phyloP scores from a whole-genome alignment of 2,797 vertebrate genomes.

The Siniperca undulata region DNA sequence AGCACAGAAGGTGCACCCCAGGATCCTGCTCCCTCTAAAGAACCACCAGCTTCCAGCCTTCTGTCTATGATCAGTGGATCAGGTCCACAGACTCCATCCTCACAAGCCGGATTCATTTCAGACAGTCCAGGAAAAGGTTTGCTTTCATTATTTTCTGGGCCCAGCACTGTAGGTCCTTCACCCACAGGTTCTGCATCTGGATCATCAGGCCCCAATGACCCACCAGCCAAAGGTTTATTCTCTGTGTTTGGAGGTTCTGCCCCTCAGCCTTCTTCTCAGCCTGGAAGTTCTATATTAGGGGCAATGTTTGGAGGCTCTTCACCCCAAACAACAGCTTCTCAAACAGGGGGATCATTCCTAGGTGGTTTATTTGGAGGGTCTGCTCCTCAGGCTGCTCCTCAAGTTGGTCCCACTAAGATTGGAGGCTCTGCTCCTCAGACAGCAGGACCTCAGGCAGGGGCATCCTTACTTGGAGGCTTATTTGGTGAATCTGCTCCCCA shows the following conservation, averaged over 20 bases:
- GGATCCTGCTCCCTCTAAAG: slow-evolving; percentile 48
- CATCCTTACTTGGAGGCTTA: slow-evolving; percentile 86
- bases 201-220: slow-evolving; percentile 72
- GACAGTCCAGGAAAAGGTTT: slow-evolving; percentile 75
- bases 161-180: slow-evolving; percentile 44
- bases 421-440: slow-evolving; percentile 69
- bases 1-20: slow-evolving; percentile 33
- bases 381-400: slow-evolving; percentile 59
- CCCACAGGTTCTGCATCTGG: slow-evolving; percentile 39
- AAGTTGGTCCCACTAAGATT: slow-evolving; percentile 53
- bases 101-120: slow-evolving; percentile 54
- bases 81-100: slow-evolving; percentile 36
- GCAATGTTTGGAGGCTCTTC: slow-evolving; percentile 80
- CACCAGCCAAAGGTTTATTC: slow-evolving; percentile 70
- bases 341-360: slow-evolving; percentile 84
- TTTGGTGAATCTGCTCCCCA: slow-evolving; percentile 73
- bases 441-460: slow-evolving; percentile 73
- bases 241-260: slow-evolving; percentile 74
- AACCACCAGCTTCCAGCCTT: slow-evolving; percentile 45
- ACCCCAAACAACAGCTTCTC: slow-evolving; percentile 71
- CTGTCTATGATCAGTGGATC: slow-evolving; percentile 60
- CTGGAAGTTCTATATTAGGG: slow-evolving; percentile 79
- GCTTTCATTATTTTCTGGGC: slow-evolving; percentile 79
- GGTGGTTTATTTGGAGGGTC: slow-evolving; percentile 83
- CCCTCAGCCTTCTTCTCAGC: slow-evolving; percentile 75